Evolutionary conservation across 92 coral and sea anemone genomes (phyloP).

Genomic region (Diadumene lineata): DNA sequence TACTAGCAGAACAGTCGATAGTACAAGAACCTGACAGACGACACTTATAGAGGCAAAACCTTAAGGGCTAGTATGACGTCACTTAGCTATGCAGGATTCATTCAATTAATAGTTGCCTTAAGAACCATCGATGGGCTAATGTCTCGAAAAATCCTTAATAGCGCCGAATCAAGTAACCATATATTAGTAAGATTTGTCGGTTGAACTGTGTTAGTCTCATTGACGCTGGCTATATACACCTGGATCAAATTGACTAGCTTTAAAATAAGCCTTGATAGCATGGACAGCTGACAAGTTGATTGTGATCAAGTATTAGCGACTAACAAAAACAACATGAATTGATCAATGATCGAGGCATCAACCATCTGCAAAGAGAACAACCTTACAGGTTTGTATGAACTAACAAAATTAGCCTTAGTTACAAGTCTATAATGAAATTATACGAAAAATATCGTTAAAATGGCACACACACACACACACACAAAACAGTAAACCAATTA

Average conservation of each 20-base stretch:
- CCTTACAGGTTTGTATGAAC: no score
- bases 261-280: not conserved
- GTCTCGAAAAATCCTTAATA: not conserved
- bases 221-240: not conserved
- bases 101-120: not conserved
- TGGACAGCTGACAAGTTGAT: not conserved
- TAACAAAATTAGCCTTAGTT: no score
- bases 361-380: not conserved
- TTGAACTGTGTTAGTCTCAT: not conserved
- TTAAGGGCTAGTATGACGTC: no score
- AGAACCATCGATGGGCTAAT: not conserved
- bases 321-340: not conserved
- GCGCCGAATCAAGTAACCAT: not conserved
- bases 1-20: no score
- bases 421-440: no score
- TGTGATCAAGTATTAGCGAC: not conserved
- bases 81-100: not conserved
- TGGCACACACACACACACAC: no score
- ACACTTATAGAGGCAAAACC: no score
- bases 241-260: not conserved
- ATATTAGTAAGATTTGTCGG: not conserved
- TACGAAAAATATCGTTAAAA: no score
- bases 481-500: no score
- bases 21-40: no score
- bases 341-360: not conserved